Base-by-base conservation (phyloP, 2,113 vertebrate species). In the Albula goreensis region DNA sequence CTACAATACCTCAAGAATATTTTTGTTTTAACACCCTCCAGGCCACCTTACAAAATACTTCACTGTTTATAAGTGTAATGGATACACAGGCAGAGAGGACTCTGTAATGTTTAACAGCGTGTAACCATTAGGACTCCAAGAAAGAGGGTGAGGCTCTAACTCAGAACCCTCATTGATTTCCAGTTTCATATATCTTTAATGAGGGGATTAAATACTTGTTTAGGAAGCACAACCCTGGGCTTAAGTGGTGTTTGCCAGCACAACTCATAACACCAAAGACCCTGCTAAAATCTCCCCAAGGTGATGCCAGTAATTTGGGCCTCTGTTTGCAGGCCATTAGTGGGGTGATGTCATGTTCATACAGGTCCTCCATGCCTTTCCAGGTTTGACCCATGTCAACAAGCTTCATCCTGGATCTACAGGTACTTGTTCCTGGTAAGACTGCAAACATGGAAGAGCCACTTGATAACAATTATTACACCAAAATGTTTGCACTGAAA, bases 111-210 rank as follows among this genome's bases (percentile, higher is more conserved):
- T 96, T 93, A 96, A 98, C 97, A 97, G 97, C 96, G 96, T 98
- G 95, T 96, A 97, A 93, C 95, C 97, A 98, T 97, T 97, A 98
- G 90, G 93, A 90, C 94, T 95, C 96, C 94, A 86, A 78, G 94
- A 95, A 92, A 93, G 94, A 95, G 94, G 92, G 93, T 93, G 94
- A 96, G 95, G 94, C 96, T 96, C 96, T 96, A 97, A 96, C 95
- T 95, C 94, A 94, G 90, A 93, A 94, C 90, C 94, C 89, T 91
- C 95, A 99, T 98, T 97, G 98, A 99, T 99, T 97, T 96, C 93
- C 94, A 95, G 96, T 96, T 97, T 99, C 97, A 99, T 99, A 97
- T 98, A 98, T 98, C 96, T 98, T 99, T 99, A 97, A 99, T 98
- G 97, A 98, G 96, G 96, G 97, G 96, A 98, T 98, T 98, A 98